Conservation (phyloP, 2,797 vertebrate genomes). For the Tragelaphus eurycerus region DNA sequence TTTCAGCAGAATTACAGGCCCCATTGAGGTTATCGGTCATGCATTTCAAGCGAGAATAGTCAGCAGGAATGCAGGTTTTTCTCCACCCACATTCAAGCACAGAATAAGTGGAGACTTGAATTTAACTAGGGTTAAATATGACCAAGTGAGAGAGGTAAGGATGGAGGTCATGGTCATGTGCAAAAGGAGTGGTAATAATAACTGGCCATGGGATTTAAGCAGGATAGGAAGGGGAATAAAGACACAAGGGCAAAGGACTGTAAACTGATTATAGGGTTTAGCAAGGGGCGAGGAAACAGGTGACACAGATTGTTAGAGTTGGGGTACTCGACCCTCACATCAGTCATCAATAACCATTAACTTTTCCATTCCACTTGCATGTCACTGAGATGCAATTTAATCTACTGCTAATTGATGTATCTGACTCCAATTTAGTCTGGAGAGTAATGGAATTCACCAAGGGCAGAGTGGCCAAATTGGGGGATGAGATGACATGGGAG, state of each 20-base stretch:
- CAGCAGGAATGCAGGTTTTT: not conserved
- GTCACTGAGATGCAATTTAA: not conserved
- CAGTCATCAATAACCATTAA: not conserved
- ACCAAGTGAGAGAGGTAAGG: not conserved
- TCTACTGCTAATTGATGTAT: not conserved
- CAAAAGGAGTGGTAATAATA: not conserved
- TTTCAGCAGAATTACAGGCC: not conserved
- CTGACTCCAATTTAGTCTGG: not conserved
- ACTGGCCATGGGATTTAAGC: not conserved
- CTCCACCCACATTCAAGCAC: not conserved
- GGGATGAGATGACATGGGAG: not conserved
- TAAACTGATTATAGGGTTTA: not conserved
- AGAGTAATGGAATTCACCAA: not conserved
- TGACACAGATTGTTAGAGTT: not conserved
- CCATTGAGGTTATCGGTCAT: not conserved
- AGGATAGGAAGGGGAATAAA: not conserved
- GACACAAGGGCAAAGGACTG: not conserved
- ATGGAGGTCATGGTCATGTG: not conserved
- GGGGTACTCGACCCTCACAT: not conserved
- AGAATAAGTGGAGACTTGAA: not conserved
- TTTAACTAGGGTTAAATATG: not conserved
- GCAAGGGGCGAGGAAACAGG: not conserved
- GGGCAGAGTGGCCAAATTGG: not conserved
- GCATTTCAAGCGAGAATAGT: not conserved
- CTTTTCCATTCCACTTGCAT: not conserved